Evolutionary conservation across 2,888 invertebrate species (phyloP).

Genomic region (Brassicogethes aeneus): DNA sequence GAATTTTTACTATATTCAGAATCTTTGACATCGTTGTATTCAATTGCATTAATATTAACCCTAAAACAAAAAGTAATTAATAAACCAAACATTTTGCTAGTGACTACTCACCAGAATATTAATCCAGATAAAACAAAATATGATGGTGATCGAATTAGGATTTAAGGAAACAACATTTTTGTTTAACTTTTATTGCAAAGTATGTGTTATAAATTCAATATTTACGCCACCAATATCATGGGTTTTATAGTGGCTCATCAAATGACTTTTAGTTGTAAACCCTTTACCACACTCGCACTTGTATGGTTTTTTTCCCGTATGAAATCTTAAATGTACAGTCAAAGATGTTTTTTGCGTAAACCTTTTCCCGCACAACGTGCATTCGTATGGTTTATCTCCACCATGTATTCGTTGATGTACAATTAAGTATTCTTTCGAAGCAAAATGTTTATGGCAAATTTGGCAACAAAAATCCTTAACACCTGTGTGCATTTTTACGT

Average conservation of each 20-base stretch:
- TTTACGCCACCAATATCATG: constrained; percentile 41
- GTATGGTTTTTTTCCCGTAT: constrained; percentile 48
- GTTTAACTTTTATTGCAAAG: constrained; percentile 17
- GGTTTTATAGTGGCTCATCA: constrained; percentile 47
- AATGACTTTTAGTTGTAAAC: constrained; percentile 49
- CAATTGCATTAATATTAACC: too few species aligned
- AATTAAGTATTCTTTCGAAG: constrained; percentile 41
- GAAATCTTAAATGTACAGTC: constrained; percentile 47
- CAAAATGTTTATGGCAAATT: constrained; percentile 29
- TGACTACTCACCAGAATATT: too few species aligned
- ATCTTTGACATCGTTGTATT: too few species aligned
- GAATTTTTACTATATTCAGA: too few species aligned
- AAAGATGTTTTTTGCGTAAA: constrained; percentile 50
- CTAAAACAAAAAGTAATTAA: too few species aligned
- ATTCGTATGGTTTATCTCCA: constrained; percentile 47
- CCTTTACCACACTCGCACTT: constrained; percentile 49
- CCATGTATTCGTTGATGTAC: constrained; percentile 49
- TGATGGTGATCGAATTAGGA: too few species aligned
- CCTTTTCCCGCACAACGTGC: constrained; percentile 48
- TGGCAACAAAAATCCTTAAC: constrained; percentile 30
- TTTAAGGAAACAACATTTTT: too few species aligned
- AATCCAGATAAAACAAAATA: too few species aligned
- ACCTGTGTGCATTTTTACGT: constrained; percentile 38
- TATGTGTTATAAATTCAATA: constrained; percentile 28
- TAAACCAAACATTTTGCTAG: too few species aligned